Base-by-base conservation (phyloP, 1,140 invertebrate genomes). In the Wiebesia pumilae region DNA sequence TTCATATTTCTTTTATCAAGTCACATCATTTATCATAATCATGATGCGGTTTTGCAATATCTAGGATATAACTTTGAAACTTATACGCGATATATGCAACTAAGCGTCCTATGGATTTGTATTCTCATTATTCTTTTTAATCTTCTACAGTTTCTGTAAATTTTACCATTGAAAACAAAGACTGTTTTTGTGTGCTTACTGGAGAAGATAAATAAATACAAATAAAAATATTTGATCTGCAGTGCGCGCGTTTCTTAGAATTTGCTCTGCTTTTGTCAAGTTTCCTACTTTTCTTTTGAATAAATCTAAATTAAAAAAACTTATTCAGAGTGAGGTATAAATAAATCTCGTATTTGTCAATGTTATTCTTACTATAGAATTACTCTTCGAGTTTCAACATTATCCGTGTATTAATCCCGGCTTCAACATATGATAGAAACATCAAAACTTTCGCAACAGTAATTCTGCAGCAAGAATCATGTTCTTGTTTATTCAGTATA, bases 141-240 rank as follows among this genome's bases (percentile, higher is more conserved):
- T 62, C 14, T 54, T 16, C 51, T 9, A 10, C 21, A 7, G 2
- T 62, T 54, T 62, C 27, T 27, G 27, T 24, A 24, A 24, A 27
- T 27, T 1, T 24, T 27, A 24, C 10, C 58, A 35, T 10, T 4
- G 21, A 14, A 35, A 71, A 71, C 69, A 71, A 71, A 71, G 33
- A 71, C 3, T 16, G 16, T 35, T 38, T 71, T 19, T 21, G 30
- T 21, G 4, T 0, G 12, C 1, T 24, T 7, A 30, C 33, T 0
- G 3, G 16, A 10, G 38, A 7, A 10, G n/a, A 81, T 38, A 47
- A 62, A 81, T 67, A 69, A 69, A n/a, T 40, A 47, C 54, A 33
- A 33, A 12, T 3, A n/a, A 81, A 69, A 47, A 81, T 47, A 81
- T 81, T 69, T 81, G 54, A 81, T 81, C 58, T 81, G 14, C 19